Conservation (phyloP, 1,140 invertebrate genomes). For the Hetaerina americana region DNA sequence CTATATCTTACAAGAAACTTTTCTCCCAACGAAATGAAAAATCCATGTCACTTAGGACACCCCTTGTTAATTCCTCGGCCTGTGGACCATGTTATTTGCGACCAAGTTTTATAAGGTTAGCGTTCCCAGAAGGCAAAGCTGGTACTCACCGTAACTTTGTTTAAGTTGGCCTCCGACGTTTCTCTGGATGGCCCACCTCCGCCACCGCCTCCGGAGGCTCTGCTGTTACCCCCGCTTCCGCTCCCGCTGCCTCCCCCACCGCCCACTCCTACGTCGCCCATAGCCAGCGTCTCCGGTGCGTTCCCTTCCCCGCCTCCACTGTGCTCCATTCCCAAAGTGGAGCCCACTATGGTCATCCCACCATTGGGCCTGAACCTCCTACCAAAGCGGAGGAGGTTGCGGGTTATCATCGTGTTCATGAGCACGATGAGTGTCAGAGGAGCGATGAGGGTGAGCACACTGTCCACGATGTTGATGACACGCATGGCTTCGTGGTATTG, state of each 20-base stretch:
- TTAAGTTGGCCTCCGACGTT: not conserved
- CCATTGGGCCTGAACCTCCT: constrained; percentile 26
- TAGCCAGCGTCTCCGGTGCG: not conserved
- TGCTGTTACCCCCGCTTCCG: not conserved
- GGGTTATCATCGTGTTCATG: constrained; percentile 43
- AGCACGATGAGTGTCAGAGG: constrained; percentile 40
- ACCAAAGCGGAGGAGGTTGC: constrained; percentile 9
- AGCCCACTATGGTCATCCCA: constrained; percentile 20
- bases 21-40: no score
- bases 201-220: not conserved
- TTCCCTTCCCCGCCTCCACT: not conserved
- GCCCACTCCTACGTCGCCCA: not conserved
- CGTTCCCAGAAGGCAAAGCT: no score
- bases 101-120: no score
- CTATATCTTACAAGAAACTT: no score
- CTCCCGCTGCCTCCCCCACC: not conserved
- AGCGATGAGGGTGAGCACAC: constrained; percentile 37
- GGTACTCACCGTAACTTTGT: not conserved
- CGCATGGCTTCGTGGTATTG: constrained; percentile 34
- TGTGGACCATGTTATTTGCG: no score
- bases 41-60: no score
- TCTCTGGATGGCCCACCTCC: not conserved
- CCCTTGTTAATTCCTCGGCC: no score
- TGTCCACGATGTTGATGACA: constrained; percentile 40
- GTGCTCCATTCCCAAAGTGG: not conserved